Percentiles rank a stretch among this genome's conserved stretches.
phyloP scores from a whole-genome alignment of 1,140 invertebrate genomes.

The Microplitis demolitor region DNA sequence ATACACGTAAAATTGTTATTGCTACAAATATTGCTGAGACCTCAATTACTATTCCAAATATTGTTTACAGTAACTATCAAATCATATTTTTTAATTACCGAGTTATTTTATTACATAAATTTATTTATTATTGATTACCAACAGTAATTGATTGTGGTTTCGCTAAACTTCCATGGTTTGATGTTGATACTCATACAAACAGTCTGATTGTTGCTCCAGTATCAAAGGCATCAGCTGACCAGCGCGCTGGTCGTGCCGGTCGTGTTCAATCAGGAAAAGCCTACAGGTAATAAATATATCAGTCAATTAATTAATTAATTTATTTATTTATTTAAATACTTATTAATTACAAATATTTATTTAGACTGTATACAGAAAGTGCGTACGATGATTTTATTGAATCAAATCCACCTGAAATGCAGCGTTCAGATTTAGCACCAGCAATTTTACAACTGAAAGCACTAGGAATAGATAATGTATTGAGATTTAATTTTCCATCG shows the following conservation, averaged over 20 bases:
- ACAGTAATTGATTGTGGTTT: conserved; percentile 95
- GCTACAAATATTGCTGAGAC: conserved; percentile 99
- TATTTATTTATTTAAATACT: too few species aligned
- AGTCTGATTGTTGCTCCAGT: conserved; percentile 83
- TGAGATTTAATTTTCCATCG: conserved; percentile 83
- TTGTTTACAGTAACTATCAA: conserved; percentile 76
- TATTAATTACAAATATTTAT: not conserved
- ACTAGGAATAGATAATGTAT: conserved; percentile 89
- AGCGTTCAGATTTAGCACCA: conserved; percentile 82
- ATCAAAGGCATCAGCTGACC: conserved; percentile 88
- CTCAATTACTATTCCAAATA: conserved; percentile 84
- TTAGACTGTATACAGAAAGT: conserved; percentile 77
- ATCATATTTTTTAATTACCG: not conserved
- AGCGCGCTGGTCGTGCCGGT: conserved; percentile 91
- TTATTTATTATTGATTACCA: too few species aligned
- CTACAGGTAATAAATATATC: conserved; percentile 62
- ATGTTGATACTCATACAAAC: conserved; percentile 83
- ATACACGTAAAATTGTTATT: conserved; percentile 87
- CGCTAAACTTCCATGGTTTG: conserved; percentile 93
- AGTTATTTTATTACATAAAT: too few species aligned
- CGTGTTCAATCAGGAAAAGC: conserved; percentile 84
- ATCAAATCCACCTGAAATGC: conserved; percentile 89
- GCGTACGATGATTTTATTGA: conserved; percentile 74
- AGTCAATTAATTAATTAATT: too few species aligned
- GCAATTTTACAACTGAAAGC: conserved; percentile 93